Evolutionary conservation across 1,140 invertebrate species (phyloP), one percentile per base, ranked within the genome.

Genomic region (Atopsyche davidsoni): DNA sequence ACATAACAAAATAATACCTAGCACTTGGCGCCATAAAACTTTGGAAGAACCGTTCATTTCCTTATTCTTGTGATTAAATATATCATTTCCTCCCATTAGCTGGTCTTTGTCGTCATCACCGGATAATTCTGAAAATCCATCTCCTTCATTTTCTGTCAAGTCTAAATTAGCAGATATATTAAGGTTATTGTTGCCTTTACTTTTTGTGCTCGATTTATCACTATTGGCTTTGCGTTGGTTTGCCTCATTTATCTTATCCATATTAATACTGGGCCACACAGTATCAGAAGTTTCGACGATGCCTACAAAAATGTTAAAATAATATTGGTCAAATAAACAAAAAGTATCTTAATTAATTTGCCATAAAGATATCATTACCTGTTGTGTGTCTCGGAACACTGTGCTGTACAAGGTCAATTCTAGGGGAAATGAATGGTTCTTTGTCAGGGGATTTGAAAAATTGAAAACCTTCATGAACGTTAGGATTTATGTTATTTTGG

Each of bases 221-320:
- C 63, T 67, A 13, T 67, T 67, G 4, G 68, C 65, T 53, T 68
- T 71, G 22, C 69, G 61, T 28, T 68, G 68, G 55, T 70, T 70
- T 4, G 68, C 67, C 45, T 72, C 69, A 0, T 65, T 66, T 34
- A 73, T 68, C 42, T 72, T 68, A 1, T 64, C 68, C 11, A 73
- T 49, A 13, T 69, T 69, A 46, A 73, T 73, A 48, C 65, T 65
- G 2, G 71, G 71, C 71, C 71, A 73, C 4, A 64, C 62, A 0
- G 68, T 70, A 36, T 70, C 68, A 54, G 48, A 44, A n/a, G 49
- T 35, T 42, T 56, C 54, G 22, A 19, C 38, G 35, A 22, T 41
- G 47, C 48, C 54, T 56, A 40, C 18, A 32, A 11, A 46, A 16
- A 28, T 28, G n/a, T 28, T 28, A 28, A 7, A 7, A 28, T 28